Evolutionary conservation across 2,113 vertebrate species (phyloP), one percentile per base, ranked within the genome.

Genomic region (Anseranas semipalmata): DNA sequence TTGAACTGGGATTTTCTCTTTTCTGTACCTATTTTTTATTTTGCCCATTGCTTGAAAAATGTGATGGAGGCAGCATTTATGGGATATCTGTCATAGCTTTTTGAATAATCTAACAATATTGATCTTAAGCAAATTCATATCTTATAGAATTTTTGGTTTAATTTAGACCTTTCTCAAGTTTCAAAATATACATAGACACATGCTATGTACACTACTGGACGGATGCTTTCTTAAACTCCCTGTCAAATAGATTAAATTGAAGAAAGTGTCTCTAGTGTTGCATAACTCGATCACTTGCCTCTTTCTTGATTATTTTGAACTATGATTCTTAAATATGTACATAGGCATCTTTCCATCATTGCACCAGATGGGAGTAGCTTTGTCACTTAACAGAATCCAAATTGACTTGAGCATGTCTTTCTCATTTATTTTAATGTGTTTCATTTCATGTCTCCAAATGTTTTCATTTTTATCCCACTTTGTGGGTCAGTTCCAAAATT

Each of bases 401-500:
- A 83, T 67, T 94, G 67, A 87, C 15, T 73, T 60, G 41, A 68
- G 52, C 18, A 11, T 35, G 9, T 85, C 37, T 72, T 90, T 74
- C 52, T 72, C 9, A 67, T 68, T 90, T 93, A 72, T 96, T 96
- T 89, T 74, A 89, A 72, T 65, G 73, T 4, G 1, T 93, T 95
- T 85, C 74, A 77, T 62, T 96, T 96, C 70, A 48, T 28, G 12
- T 91, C 68, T 93, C 37, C 56, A 75, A 96, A 73, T 87, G 58
- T 78, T 90, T 93, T 92, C n/a, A 66, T 73, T 94, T 94, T 92
- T 85, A 58, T 56, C 22, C 86, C 45, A 3, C 25, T 86, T 35
- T 4, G 1, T 92, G 90, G 70, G 83, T 77, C 67, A 75, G 46
- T 85, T 97, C 78, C 90, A 96, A 92, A 83, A 93, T 93, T 76